phyloP scores from a whole-genome alignment of 2,113 vertebrate species.

The Morone chrysops region DNA sequence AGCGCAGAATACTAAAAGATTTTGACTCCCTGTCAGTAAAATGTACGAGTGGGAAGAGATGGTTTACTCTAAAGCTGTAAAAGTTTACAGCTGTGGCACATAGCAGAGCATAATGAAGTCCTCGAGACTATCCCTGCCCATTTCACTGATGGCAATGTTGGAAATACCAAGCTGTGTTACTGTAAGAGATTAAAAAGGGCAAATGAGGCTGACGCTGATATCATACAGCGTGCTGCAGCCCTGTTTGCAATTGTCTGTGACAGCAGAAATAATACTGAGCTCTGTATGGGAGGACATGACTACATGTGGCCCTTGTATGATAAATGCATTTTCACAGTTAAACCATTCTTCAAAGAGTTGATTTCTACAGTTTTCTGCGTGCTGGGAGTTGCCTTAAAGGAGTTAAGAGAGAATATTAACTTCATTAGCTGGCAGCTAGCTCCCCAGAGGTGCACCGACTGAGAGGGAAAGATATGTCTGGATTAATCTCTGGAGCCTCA shows the following conservation, averaged over 20 bases:
- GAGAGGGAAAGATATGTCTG: background rate
- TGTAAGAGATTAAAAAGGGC: background rate
- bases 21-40: constrained; percentile 14
- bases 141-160: background rate
- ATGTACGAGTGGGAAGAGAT: constrained; percentile 7
- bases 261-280: constrained; percentile 5
- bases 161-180: background rate
- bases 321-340: constrained; percentile 20
- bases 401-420: constrained; percentile 29
- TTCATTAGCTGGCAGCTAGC: constrained; percentile 31
- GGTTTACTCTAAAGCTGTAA: constrained; percentile 14
- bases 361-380: background rate
- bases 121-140: background rate
- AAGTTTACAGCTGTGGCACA: constrained; percentile 19
- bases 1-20: constrained; percentile 18
- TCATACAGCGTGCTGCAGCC: background rate
- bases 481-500: constrained; percentile 20
- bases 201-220: background rate
- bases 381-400: constrained; percentile 5
- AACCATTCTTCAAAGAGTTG: background rate
- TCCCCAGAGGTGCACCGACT: constrained; percentile 1
- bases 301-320: background rate
- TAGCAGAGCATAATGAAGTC: constrained; percentile 6
- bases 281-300: background rate
- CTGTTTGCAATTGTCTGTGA: background rate